A percentile compares a stretch with the other conserved stretches of the same genome.
Evolutionary conservation across 2,113 vertebrate genomes (phyloP).

Genomic region (Catharus bicknelli): DNA sequence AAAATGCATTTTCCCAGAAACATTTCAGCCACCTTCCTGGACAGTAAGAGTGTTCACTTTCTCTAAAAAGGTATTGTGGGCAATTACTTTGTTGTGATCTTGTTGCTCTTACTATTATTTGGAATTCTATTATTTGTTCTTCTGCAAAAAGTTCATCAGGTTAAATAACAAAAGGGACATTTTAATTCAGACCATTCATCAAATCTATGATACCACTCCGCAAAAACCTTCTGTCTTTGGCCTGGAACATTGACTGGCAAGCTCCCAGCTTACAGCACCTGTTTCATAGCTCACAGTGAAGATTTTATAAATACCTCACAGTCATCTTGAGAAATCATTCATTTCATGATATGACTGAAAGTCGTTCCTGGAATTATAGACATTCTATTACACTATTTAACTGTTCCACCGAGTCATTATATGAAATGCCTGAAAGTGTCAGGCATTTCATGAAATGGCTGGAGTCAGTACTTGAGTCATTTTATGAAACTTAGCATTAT

Average conservation of each 20-base stretch:
- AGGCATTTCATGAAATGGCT: conserved; percentile 22
- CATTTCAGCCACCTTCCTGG: neutral
- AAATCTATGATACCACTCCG: neutral
- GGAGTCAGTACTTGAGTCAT: neutral
- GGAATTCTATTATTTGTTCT: neutral
- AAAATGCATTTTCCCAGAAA: neutral
- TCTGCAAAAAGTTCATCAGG: neutral
- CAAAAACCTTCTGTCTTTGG: conserved; percentile 5
- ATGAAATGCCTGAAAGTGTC: conserved; percentile 2
- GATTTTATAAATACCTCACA: conserved; percentile 37
- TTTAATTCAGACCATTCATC: neutral
- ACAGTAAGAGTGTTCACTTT: neutral
- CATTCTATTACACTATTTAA: conserved; percentile 39
- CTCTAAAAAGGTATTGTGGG: neutral
- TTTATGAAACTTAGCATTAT: conserved; percentile 23
- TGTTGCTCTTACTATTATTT: neutral
- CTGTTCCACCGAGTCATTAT: neutral
- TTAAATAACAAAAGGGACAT: neutral
- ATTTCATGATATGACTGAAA: conserved; percentile 29
- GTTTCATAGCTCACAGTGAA: conserved; percentile 26
- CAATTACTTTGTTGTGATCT: fast-evolving
- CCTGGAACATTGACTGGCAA: conserved; percentile 34
- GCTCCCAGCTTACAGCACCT: conserved; percentile 18
- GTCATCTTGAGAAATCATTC: conserved; percentile 36
- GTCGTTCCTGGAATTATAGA: conserved; percentile 14